Base-by-base conservation (phyloP, 2,797 vertebrate genomes). In the Acestrorhynchus altus region DNA sequence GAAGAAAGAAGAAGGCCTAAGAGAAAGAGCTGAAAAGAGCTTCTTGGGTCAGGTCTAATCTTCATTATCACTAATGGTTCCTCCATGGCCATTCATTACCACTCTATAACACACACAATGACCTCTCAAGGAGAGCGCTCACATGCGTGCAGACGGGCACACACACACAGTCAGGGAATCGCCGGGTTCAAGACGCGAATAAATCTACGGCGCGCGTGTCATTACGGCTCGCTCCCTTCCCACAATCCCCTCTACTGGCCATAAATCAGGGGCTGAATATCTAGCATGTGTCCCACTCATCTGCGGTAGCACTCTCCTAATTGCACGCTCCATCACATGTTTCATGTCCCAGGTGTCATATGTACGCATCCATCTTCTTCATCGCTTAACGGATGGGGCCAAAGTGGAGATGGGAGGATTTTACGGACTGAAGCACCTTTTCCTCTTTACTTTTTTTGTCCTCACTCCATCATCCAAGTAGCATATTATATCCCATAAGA, bases 211-310 rank as follows among this genome's bases (percentile, higher is more conserved):
- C 81, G 22, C 16, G 72, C 1, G 73, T 84, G 89, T 91, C 85
- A 89, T 92, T 92, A 90, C 90, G 86, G 87, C 83, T 81, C 87
- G 75, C 84, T 86, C 88, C 54, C 22, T 65, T 67, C 89, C 77
- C 81, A 86, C 85, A 89, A 88, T 85, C 86, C 83, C 83, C 81
- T 82, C 87, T 85, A 85, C 88, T 47, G 73, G 72, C 88, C 86
- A 91, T 93, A 91, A 91, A 93, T 93, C 93, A 92, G 87, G 51
- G 77, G 84, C 82, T 86, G 89, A 89, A 91, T 90, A 90, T 89
- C 87, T 88, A 87, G 89, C 84, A 83, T 84, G 83, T 74, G 83
- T 83, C 71, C 84, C 83, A 84, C 85, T 88, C 60, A 64, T 77
- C 77, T 26, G 79, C 83, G 80, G 82, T 81, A 44, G 66, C 85